These are phyloP conservation scores for Tragulus kanchil DNA, from an alignment of 2,113 vertebrate genomes.

Conservation along the genomic window DNA sequence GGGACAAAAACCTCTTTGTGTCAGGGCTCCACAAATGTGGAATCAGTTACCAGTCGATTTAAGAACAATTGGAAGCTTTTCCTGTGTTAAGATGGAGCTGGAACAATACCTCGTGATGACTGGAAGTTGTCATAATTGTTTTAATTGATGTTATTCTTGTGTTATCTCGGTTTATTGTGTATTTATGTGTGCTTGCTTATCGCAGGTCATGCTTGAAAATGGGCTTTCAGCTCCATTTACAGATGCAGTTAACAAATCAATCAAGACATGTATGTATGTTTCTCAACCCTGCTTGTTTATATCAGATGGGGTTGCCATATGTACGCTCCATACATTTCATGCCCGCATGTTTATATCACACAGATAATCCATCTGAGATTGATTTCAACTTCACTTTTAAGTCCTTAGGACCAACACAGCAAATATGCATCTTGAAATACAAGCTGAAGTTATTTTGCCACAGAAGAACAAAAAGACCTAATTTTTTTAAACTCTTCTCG, in stretches of 20 bases:
- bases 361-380: slow-evolving; percentile 89
- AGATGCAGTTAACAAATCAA: slow-evolving; percentile 83
- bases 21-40: slow-evolving; percentile 85
- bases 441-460: slow-evolving; percentile 81
- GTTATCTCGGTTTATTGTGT: slow-evolving; percentile 87
- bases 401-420: slow-evolving; percentile 82
- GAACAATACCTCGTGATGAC: slow-evolving; percentile 89
- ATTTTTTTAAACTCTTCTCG: slow-evolving; percentile 76
- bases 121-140: slow-evolving; percentile 87
- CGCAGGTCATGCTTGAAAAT: slow-evolving; percentile 86
- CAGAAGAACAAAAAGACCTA: slow-evolving; percentile 81
- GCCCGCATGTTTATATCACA: slow-evolving; percentile 86
- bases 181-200: slow-evolving; percentile 87
- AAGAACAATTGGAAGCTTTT: slow-evolving; percentile 89
- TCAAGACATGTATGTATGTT: slow-evolving; percentile 71
- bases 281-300: slow-evolving; percentile 84
- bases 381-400: slow-evolving; percentile 89
- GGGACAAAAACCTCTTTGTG: slow-evolving; percentile 88
- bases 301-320: slow-evolving; percentile 86
- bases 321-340: slow-evolving; percentile 84
- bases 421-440: slow-evolving; percentile 86
- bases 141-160: slow-evolving; percentile 88
- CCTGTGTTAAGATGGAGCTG: slow-evolving; percentile 87
- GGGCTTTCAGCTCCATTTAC: slow-evolving; percentile 85
- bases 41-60: slow-evolving; percentile 88